Conservation (phyloP, 2,888 invertebrate species). For the Parnassius glacialis region DNA sequence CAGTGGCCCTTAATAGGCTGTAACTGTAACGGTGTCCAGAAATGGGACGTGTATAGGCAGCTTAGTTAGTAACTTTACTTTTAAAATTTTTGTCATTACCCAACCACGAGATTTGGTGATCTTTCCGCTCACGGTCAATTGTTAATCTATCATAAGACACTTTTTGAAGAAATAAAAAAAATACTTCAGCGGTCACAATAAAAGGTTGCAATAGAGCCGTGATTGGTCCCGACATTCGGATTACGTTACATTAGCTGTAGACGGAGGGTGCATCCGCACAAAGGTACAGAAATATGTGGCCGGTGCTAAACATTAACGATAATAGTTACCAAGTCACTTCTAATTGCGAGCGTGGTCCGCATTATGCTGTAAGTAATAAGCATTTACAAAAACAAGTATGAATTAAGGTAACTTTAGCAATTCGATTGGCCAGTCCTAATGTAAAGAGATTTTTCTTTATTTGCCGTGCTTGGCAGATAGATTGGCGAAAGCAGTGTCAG, state of each 20-base stretch:
- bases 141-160: background rate
- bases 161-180: conserved; percentile 6
- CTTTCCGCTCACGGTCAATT: no score
- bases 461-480: no score
- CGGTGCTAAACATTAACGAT: conserved; percentile 79
- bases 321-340: conserved; percentile 77
- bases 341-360: conserved; percentile 67
- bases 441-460: no score
- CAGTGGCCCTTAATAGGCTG: no score
- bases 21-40: no score
- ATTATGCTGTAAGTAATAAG: conserved; percentile 40
- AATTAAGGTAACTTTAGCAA: no score
- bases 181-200: conserved; percentile 17
- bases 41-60: no score
- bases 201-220: conserved; percentile 14
- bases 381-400: background rate
- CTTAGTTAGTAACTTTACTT: no score
- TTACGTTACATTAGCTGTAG: conserved; percentile 12
- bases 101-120: no score
- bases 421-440: no score
- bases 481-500: no score
- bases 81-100: no score
- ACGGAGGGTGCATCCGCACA: conserved; percentile 70
- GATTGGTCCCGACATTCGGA: conserved; percentile 20
- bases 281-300: conserved; percentile 77